Evolutionary conservation across 2,113 vertebrate species (phyloP), one percentile per base, ranked within the genome.

Genomic region (Miniopterus natalensis): DNA sequence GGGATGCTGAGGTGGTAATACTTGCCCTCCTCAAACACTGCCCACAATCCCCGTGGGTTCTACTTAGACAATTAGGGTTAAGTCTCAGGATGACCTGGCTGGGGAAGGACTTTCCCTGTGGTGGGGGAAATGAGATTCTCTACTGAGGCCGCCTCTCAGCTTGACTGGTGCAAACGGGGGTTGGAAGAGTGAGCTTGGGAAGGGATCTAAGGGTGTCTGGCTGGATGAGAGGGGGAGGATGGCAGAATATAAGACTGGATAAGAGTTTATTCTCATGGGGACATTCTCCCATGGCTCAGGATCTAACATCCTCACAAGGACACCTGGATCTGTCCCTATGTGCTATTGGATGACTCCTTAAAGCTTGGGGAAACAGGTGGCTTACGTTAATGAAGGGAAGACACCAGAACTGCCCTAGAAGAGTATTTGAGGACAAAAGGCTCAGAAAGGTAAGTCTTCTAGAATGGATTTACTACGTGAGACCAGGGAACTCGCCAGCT

Each of bases 41-140:
- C 2, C 20, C 0, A 7, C 8, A 57, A 5, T 1, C 8, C 12
- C 8, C 2, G 1, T 11, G 63, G 45, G 14, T 31, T 79, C 17
- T 51, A 14, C 21, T 1, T 59, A 51, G 45, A 21, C 49, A 65
- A 75, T 65, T 74, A 68, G 14, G 47, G 47, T 20, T 27, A 18
- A 93, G 55, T 45, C 63, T 80, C 59, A 61, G 29, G 25, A 18
- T 55, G 49, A 79, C 20, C 8, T 1, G 1, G 23, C 18, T 81
- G 15, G 71, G 51, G 51, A 71, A 47, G 23, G 51, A n/a, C 36
- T 47, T 71, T 29, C 36, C 36, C 4, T 63, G 20, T 13, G n/a
- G 45, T 53, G 40, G 21, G 57, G 88, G 21, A 45, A 71, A 63
- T 2, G 55, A 80, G 53, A 49, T 61, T 75, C 25, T 90, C 27